phyloP scores from a whole-genome alignment of 2,888 invertebrate species.

The Tetramorium bicarinatum region DNA sequence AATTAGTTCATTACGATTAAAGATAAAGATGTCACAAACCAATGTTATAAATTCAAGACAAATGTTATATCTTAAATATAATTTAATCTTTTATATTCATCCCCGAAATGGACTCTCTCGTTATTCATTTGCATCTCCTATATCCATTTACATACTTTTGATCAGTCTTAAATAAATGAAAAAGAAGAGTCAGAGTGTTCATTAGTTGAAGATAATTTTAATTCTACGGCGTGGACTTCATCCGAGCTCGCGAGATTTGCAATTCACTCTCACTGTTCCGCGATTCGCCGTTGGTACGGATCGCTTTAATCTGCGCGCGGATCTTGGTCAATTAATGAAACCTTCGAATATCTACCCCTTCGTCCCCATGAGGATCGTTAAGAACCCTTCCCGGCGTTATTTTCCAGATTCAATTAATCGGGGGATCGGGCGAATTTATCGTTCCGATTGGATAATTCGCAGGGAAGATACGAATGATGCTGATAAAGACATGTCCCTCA shows the following conservation, averaged over 20 bases:
- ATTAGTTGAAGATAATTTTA: slow-evolving; percentile 63
- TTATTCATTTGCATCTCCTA: slow-evolving; percentile 20
- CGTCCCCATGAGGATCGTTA: slow-evolving; percentile 62
- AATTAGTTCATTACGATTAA: background rate
- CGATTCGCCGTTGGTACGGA: slow-evolving; percentile 51
- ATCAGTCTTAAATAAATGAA: slow-evolving; percentile 30
- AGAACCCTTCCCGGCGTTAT: slow-evolving; percentile 66
- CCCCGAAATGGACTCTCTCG: background rate
- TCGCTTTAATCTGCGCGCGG: slow-evolving; percentile 73
- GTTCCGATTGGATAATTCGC: slow-evolving; percentile 55
- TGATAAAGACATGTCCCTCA: slow-evolving; percentile 34
- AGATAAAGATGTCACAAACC: background rate
- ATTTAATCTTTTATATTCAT: slow-evolving; percentile 14
- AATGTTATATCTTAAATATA: background rate
- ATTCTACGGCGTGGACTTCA: slow-evolving; percentile 32
- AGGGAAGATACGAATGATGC: slow-evolving; percentile 21
- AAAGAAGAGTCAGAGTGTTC: slow-evolving; percentile 30
- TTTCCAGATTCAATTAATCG: slow-evolving; percentile 75
- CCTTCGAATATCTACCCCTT: slow-evolving; percentile 65
- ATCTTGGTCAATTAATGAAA: slow-evolving; percentile 77
- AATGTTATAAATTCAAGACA: background rate
- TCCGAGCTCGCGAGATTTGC: slow-evolving; percentile 68
- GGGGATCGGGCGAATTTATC: slow-evolving; percentile 66
- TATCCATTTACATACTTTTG: slow-evolving; percentile 12
- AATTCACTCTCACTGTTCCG: slow-evolving; percentile 65